Base-by-base conservation (phyloP, 2,113 vertebrate species). In the Maccullochella peelii region DNA sequence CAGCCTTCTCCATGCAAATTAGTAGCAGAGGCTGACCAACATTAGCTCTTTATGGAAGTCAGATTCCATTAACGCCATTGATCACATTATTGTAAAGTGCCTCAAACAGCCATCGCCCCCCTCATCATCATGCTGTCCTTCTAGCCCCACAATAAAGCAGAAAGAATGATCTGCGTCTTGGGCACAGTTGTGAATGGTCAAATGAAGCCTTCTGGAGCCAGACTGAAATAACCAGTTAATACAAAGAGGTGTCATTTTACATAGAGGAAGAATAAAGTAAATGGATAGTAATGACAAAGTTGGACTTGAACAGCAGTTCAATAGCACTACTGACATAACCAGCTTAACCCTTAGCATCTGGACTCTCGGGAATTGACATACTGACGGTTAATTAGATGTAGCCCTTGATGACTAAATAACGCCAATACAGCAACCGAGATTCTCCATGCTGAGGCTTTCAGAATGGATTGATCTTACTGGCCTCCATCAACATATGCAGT, bases 1-100 rank as follows among this genome's bases (percentile, higher is more conserved):
- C 78, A 59, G 76, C 80, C 63, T 85, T 75, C 80, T 84, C 71
- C 30, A 47, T 87, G 77, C 75, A 89, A 89, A 91, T 89, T 72
- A 74, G 77, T 40, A 61, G 72, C 78, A 78, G 42, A 77, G 73
- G 78, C 80, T 77, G 79, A 86, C 80, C 79, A 77, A 82, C 86
- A 85, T 91, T 89, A 87, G 63, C 86, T 88, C 78, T 88, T 86
- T 85, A 86, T 83, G 73, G 70, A 80, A 72, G 84, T 83, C 77
- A 65, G 52, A 85, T 57, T 85, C 79, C 87, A 91, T 91, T 86
- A 90, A 50, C 62, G n/a, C 66, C 73, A 81, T 77, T 86, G 85
- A 88, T 88, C 55, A 66, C 42, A 83, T 85, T 80, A 79, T 70
- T 71, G 61, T 65, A 54, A 79, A 78, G 42, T n/a, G 44, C 58